Evolutionary conservation across 2,113 vertebrate genomes (phyloP).

Genomic region (Lates calcarifer): DNA sequence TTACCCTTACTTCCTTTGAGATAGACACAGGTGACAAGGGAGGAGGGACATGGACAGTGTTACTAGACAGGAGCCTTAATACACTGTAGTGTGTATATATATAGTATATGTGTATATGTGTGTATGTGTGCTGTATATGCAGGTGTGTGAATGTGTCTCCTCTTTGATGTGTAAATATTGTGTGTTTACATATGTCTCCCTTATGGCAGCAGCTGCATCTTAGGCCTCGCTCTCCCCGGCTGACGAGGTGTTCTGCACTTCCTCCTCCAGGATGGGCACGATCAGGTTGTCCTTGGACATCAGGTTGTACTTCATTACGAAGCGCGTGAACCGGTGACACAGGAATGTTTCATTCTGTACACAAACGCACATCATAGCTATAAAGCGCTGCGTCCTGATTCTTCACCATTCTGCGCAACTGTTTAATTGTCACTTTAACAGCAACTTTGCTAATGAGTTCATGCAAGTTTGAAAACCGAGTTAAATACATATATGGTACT

Average conservation of each 20-base stretch:
- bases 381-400: neutral
- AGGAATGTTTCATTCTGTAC: constrained; percentile 96
- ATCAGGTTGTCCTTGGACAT: constrained; percentile 99
- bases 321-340: constrained; percentile 99
- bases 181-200: constrained; percentile 54
- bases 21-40: constrained; percentile 62
- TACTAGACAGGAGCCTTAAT: constrained; percentile 65
- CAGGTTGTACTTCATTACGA: constrained; percentile 99
- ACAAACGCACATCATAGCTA: neutral
- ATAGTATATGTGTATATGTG: constrained; percentile 10
- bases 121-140: constrained; percentile 20
- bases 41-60: constrained; percentile 67
- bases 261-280: constrained; percentile 98
- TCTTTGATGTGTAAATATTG: constrained; percentile 33
- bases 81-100: constrained; percentile 61
- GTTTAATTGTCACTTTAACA: neutral
- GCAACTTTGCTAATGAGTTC: neutral
- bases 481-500: too few species aligned
- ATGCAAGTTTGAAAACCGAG: too few species aligned
- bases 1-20: constrained; percentile 53
- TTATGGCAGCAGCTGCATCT: constrained; percentile 67
- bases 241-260: constrained; percentile 92
- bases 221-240: constrained; percentile 97
- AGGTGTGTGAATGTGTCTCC: constrained; percentile 33
- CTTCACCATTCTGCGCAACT: neutral